Base-by-base conservation (phyloP, 2,797 vertebrate species). In the Lithobates pipiens region DNA sequence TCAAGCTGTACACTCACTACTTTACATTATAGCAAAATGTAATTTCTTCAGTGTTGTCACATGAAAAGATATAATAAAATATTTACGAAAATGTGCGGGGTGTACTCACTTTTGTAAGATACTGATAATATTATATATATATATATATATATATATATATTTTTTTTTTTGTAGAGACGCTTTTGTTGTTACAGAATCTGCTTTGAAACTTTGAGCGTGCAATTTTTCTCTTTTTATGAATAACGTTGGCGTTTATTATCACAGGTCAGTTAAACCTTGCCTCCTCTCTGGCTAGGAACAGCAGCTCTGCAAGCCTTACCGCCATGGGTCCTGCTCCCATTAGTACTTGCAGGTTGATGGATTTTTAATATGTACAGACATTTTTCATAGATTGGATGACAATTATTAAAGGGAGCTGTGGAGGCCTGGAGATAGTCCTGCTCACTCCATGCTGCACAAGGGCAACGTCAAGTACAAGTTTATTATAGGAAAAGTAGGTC, bases 351-450 rank as follows among this genome's bases (percentile, higher is more conserved):
- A 42, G 57, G 75, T 88, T 92, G 91, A 93, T 91, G 88, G 89
- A 90, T 91, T 90, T 92, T 92, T 89, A 91, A 93, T 91, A 88
- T 86, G 87, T 84, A 13, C 61, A 88, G 87, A 29, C 85, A 89
- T 93, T 91, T 92, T 92, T 91, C 91, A 90, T 89, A 77, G 80
- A 91, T 90, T 88, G 89, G 84, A 91, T 88, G 89, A 91, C 88
- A 91, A 88, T 89, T 89, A 89, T 85, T 71, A 91, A 91, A 91
- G 86, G 79, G 77, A 84, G 86, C 70, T 88, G 88, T 88, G 84
- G 77, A 76, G 90, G 87, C 84, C 83, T 71, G 25, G 86, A 90
- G 89, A 89, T 90, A 85, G 87, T 86, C 88, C 54, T 84, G 87
- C 88, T 89, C 80, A 88, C 88, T 89, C 91, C 75, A 77, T 39